Evolutionary conservation across 2,797 vertebrate genomes (phyloP).

Genomic region (Pelodytes ibericus): DNA sequence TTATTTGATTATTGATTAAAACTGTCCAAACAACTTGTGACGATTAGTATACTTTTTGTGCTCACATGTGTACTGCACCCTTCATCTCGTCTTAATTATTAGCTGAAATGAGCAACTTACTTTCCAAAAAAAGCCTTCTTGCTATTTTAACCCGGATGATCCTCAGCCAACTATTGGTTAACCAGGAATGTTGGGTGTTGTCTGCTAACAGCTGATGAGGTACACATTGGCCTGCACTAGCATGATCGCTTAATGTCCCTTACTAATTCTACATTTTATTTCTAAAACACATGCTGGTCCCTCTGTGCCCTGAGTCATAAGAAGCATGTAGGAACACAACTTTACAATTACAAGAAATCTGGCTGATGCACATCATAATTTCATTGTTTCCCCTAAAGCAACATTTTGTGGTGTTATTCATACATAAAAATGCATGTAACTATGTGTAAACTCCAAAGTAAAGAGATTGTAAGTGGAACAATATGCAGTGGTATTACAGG

Average conservation of each 20-base stretch:
- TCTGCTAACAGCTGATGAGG: background rate
- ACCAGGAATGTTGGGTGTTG: background rate
- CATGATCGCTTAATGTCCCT: background rate
- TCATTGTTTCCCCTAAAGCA: conserved; percentile 38
- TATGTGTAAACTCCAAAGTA: background rate
- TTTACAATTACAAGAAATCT: conserved; percentile 34
- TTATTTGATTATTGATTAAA: no score
- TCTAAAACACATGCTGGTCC: conserved; percentile 10
- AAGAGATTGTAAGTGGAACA: conserved; percentile 20
- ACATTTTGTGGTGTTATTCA: background rate
- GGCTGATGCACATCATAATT: conserved; percentile 17
- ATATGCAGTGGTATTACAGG: no score
- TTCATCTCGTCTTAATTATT: no score
- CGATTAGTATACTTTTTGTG: no score
- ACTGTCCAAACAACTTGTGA: no score
- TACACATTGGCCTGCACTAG: background rate
- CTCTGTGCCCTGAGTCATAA: conserved; percentile 14
- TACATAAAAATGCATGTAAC: conserved; percentile 2
- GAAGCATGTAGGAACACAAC: background rate
- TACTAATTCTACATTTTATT: conserved; percentile 3
- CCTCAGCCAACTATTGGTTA: no score
- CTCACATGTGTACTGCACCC: no score
- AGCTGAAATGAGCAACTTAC: no score
- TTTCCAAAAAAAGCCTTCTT: no score
- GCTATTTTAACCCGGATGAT: no score